phyloP scores from a whole-genome alignment of 2,797 vertebrate genomes.

The Carapus acus region DNA sequence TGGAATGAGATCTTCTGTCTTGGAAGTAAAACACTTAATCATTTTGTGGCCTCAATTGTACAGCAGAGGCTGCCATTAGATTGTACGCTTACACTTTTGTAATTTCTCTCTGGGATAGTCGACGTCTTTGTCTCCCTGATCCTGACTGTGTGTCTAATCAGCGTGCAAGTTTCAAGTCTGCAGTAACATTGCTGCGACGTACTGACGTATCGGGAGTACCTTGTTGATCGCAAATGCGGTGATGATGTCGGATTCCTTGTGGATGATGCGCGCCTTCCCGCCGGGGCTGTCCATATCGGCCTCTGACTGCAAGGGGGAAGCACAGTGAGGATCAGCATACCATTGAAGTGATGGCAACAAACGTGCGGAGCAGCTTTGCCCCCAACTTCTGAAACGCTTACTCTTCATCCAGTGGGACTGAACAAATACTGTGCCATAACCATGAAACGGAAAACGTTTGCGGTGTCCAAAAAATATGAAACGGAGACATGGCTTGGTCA shows the following conservation, averaged over 20 bases:
- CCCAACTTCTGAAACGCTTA: slow-evolving; percentile 32
- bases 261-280: slow-evolving; percentile 93
- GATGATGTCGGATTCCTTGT: slow-evolving; percentile 98
- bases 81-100: too few species aligned
- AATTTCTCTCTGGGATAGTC: too few species aligned
- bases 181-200: too few species aligned
- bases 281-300: slow-evolving; percentile 76
- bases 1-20: slow-evolving; percentile 1
- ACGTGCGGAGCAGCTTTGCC: slow-evolving; percentile 30
- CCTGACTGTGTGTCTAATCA: too few species aligned
- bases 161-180: too few species aligned
- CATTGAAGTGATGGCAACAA: too few species aligned
- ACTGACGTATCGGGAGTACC: slow-evolving; percentile 71
- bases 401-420: slow-evolving; percentile 22
- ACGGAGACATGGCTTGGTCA: slow-evolving; percentile 1
- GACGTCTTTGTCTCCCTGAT: too few species aligned
- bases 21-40: too few species aligned
- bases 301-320: slow-evolving; percentile 75
- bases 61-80: too few species aligned
- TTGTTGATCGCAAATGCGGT: slow-evolving; percentile 99
- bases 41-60: too few species aligned
- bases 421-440: slow-evolving; percentile 27
- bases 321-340: too few species aligned
- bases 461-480: slow-evolving; percentile 15
- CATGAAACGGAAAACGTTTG: slow-evolving; percentile 19